Conservation (phyloP, 1,140 invertebrate genomes). For the Triops longicaudatus region DNA sequence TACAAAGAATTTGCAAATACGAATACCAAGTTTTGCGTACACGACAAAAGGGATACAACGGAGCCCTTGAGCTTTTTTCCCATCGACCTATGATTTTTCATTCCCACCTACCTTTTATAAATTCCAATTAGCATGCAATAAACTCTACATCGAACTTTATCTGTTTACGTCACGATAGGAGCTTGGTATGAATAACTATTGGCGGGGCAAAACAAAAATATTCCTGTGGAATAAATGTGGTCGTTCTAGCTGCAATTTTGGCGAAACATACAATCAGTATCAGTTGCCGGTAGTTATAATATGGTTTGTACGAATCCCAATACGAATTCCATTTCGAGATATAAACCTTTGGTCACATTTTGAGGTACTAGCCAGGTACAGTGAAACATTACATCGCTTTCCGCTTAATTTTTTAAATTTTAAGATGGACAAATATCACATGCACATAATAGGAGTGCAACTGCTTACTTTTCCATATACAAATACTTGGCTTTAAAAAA, state of each 20-base stretch:
- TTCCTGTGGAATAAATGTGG: neutral
- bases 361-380: neutral
- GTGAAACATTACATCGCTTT: neutral
- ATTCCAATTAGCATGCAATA: neutral
- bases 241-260: neutral
- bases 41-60: conserved; percentile 1
- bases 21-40: neutral
- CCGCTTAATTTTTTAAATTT: neutral
- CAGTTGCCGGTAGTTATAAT: neutral
- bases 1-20: neutral
- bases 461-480: conserved; percentile 18
- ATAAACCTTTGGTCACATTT: neutral
- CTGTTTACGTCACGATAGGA: neutral
- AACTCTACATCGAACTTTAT: neutral
- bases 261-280: neutral
- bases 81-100: neutral
- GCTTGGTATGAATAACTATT: neutral
- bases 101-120: neutral
- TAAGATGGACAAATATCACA: neutral
- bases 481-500: conserved; percentile 22
- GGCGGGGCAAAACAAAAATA: neutral
- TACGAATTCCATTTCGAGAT: neutral
- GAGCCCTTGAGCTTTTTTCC: neutral
- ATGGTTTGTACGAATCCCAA: neutral
- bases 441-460: conserved; percentile 12